phyloP scores from a whole-genome alignment of 1,140 invertebrate species.

The Campoletis sonorensis region DNA sequence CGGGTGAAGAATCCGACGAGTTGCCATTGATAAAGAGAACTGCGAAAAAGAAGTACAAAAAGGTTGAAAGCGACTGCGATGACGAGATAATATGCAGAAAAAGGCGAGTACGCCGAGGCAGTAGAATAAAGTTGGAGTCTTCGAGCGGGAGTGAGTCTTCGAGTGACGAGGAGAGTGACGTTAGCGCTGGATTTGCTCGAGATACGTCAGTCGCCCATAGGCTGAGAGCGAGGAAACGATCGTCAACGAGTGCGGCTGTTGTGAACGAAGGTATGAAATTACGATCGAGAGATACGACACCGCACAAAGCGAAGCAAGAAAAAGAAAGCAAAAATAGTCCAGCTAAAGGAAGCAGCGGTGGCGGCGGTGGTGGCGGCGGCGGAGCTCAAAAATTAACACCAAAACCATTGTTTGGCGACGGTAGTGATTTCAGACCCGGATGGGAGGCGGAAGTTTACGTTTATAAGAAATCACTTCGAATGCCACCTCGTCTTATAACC shows the following conservation, averaged over 20 bases:
- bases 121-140: slow-evolving; percentile 69
- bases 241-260: slow-evolving; percentile 42
- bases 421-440: slow-evolving; percentile 84
- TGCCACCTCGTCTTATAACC: slow-evolving; percentile 86
- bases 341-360: slow-evolving; percentile 40
- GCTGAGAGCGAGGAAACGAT: slow-evolving; percentile 68
- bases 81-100: slow-evolving; percentile 67
- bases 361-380: too few species aligned
- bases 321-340: slow-evolving; percentile 63
- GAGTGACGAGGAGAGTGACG: slow-evolving; percentile 68
- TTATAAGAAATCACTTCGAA: slow-evolving; percentile 87
- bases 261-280: slow-evolving; percentile 68
- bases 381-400: slow-evolving; percentile 63
- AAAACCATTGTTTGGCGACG: slow-evolving; percentile 83
- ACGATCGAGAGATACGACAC: slow-evolving; percentile 64
- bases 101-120: slow-evolving; percentile 61
- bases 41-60: slow-evolving; percentile 59
- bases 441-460: slow-evolving; percentile 89
- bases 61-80: slow-evolving; percentile 66
- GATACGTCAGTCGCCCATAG: slow-evolving; percentile 70
- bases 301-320: slow-evolving; percentile 70
- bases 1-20: slow-evolving; percentile 70
- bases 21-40: slow-evolving; percentile 67
- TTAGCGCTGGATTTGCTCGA: slow-evolving; percentile 57
- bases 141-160: slow-evolving; percentile 70